A percentile compares a stretch with the other conserved stretches of the same genome.
These are phyloP conservation scores for Melolontha melolontha DNA, from an alignment of 2,888 invertebrate genomes.

Conservation along the genomic window DNA sequence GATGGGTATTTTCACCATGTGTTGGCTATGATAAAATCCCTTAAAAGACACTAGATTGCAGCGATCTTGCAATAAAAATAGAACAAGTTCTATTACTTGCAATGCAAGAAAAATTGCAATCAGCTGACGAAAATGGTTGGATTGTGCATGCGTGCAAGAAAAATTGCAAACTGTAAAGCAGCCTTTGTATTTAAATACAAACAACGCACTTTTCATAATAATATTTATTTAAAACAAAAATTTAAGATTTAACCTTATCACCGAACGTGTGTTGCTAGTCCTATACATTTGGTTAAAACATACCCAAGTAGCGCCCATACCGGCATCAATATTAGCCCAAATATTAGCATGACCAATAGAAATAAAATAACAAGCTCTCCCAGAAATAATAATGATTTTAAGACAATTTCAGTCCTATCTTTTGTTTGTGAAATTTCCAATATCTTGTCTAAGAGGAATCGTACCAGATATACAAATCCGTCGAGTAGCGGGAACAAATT, in stretches of 20 bases:
- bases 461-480: slow-evolving; percentile 57
- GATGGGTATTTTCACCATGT: too few species aligned
- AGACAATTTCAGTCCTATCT: slow-evolving; percentile 54
- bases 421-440: slow-evolving; percentile 60
- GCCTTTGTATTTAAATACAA: too few species aligned
- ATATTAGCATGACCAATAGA: slow-evolving; percentile 58
- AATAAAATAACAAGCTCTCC: slow-evolving; percentile 58
- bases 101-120: too few species aligned
- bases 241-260: slow-evolving; percentile 4
- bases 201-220: background rate
- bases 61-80: too few species aligned
- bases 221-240: slow-evolving; percentile 20
- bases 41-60: too few species aligned
- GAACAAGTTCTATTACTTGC: too few species aligned
- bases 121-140: too few species aligned
- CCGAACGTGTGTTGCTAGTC: slow-evolving; percentile 36
- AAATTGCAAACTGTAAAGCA: too few species aligned
- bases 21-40: too few species aligned
- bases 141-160: too few species aligned
- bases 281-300: slow-evolving; percentile 37
- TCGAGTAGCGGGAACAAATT: slow-evolving; percentile 53
- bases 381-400: slow-evolving; percentile 57
- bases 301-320: slow-evolving; percentile 50
- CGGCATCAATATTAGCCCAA: slow-evolving; percentile 60
- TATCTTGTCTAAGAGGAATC: slow-evolving; percentile 61